Percentiles rank a stretch among this genome's conserved stretches.
These are phyloP conservation scores for Asobara japonica DNA, from an alignment of 1,140 invertebrate genomes.

Conservation along the genomic window DNA sequence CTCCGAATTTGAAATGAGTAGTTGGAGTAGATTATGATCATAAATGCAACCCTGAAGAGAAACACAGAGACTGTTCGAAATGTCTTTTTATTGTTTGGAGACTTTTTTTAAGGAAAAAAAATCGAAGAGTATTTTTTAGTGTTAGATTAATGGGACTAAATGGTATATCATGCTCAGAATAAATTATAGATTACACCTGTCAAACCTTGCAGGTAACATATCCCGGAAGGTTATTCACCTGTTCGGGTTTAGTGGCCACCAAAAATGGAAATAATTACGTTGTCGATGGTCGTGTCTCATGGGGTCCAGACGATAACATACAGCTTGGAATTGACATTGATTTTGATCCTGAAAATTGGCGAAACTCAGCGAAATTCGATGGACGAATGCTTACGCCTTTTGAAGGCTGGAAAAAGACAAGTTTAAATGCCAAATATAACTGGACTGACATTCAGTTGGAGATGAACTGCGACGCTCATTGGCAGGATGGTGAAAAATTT, in stretches of 20 bases:
- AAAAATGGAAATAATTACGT: conserved; percentile 61
- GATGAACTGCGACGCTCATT: conserved; percentile 63
- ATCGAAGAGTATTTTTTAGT: no score
- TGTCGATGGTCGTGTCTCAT: conserved; percentile 65
- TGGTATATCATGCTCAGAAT: no score
- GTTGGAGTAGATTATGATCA: no score
- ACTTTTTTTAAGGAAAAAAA: no score
- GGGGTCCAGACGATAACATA: conserved; percentile 69
- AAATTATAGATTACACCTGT: no score
- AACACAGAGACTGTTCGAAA: no score
- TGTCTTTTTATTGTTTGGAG: no score
- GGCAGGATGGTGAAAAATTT: conserved; percentile 70
- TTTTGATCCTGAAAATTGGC: conserved; percentile 62
- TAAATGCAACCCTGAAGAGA: no score
- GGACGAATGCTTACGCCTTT: conserved; percentile 76
- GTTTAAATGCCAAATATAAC: conserved; percentile 68
- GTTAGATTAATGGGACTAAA: no score
- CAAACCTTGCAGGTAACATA: no score
- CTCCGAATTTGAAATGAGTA: no score
- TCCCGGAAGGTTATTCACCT: conserved; percentile 76
- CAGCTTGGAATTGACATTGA: conserved; percentile 65
- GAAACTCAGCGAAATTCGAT: conserved; percentile 59
- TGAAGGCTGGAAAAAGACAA: conserved; percentile 76
- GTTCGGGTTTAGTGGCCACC: conserved; percentile 66
- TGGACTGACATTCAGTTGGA: conserved; percentile 55